Base-by-base conservation (phyloP, 2,113 vertebrate genomes). In the Pimephales promelas region DNA sequence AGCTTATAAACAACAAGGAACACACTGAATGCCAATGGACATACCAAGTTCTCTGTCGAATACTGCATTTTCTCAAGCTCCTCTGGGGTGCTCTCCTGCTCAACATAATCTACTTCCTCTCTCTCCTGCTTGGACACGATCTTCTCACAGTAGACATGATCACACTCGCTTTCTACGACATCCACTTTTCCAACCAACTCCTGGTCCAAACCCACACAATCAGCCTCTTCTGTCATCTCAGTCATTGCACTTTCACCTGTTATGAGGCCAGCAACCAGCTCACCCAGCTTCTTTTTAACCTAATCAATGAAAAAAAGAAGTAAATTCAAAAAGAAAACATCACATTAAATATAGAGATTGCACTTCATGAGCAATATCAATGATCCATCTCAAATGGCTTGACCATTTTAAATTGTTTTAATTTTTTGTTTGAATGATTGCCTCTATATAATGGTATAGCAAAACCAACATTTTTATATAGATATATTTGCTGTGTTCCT, bases 1-100 rank as follows among this genome's bases (percentile, higher is more conserved):
- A 8, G 64, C 2, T 2, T 0, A 83, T 14, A 76, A 5, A 75
- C 8, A 52, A 10, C 20, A 56, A 24, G 31, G 2, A 66, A 36
- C 43, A 80, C 4, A 66, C 20, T 13, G 20, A 72, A 22, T 57
- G 57, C 10, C 47, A 36, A 1, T 34, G 31, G n/a, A 47, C 79
- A 81, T 90, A 94, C 94, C 93, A 94, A 89, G 34, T 93, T 93
- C 2, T 93, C 90, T 49, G 91, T 89, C 26, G 93, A 92, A 16
- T 40, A 77, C 31, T 87, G 83, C 7, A 83, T 83, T 79, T 70
- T 84, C 34, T 86, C 59, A 9, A 20, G 88, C n/a, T 91, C 90
- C 3, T 94, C 93, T 31, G 91, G 90, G 5, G 86, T 90, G 54
- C 8, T 90, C 88, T 86, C 92, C 86, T 56, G 90, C 87, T 56